These are phyloP conservation scores for Chesias legatella DNA, from an alignment of 2,888 invertebrate genomes.

Conservation along the genomic window DNA sequence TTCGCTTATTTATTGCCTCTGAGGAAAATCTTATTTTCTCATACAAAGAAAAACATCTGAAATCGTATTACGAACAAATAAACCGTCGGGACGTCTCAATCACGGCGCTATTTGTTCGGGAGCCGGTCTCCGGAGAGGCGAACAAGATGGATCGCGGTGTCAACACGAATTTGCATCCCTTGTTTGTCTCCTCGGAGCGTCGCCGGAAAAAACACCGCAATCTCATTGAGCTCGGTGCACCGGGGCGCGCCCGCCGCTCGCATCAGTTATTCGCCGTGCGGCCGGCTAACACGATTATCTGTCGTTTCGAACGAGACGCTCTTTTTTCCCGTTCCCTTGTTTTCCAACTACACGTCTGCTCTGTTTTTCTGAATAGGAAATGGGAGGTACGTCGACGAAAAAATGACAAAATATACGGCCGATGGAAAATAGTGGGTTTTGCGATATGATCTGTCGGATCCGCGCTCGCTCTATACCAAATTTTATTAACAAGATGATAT, in stretches of 20 bases:
- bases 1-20: constrained; percentile 50
- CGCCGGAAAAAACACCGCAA: constrained; percentile 76
- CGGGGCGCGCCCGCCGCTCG: constrained; percentile 45
- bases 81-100: constrained; percentile 64
- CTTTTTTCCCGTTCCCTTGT: constrained; percentile 76
- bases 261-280: constrained; percentile 76
- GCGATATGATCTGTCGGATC: constrained; percentile 68
- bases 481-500: constrained; percentile 65
- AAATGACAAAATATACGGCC: constrained; percentile 79
- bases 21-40: constrained; percentile 45
- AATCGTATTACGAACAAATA: constrained; percentile 58
- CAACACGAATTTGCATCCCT: constrained; percentile 80
- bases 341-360: constrained; percentile 76
- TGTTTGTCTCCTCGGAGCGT: constrained; percentile 74
- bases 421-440: constrained; percentile 75
- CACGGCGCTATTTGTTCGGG: constrained; percentile 71
- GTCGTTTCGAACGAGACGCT: constrained; percentile 73
- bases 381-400: constrained; percentile 78
- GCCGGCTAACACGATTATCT: constrained; percentile 79
- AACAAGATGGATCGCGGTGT: constrained; percentile 79
- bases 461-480: constrained; percentile 48
- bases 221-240: constrained; percentile 74
- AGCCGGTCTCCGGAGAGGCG: constrained; percentile 72
- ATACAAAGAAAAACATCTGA: constrained; percentile 54
- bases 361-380: constrained; percentile 79